Conservation (phyloP, 2,888 invertebrate genomes). For the Conomelus anceps region DNA sequence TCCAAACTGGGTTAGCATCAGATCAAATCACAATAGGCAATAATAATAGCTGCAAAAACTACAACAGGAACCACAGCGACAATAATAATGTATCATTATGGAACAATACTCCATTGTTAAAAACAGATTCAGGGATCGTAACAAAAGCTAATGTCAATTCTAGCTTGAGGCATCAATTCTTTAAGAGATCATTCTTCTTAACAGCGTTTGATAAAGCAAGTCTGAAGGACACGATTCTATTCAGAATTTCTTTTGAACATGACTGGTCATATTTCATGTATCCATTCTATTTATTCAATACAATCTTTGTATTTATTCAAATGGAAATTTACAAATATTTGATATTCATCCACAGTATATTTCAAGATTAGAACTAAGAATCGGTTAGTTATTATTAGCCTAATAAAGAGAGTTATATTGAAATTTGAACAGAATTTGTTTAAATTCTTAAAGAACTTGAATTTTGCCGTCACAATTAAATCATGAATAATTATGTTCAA, state of each 20-base stretch:
- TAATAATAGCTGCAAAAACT: not conserved
- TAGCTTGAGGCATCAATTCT: not conserved
- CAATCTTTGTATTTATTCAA: not conserved
- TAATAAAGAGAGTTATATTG: too few species aligned
- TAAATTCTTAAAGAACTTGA: too few species aligned
- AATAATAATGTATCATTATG: not conserved
- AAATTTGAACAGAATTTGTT: too few species aligned
- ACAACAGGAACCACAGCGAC: not conserved
- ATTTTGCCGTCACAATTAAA: too few species aligned
- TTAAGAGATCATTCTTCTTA: not conserved
- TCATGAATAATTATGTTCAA: too few species aligned
- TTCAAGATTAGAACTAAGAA: too few species aligned
- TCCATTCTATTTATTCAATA: too few species aligned
- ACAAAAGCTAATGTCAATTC: not conserved
- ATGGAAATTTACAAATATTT: not conserved
- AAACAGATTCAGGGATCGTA: not conserved
- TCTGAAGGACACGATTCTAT: not conserved
- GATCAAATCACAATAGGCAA: not conserved
- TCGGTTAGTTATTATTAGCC: too few species aligned
- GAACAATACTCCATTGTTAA: not conserved
- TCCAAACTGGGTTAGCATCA: not conserved
- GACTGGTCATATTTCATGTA: not conserved
- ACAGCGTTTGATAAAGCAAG: not conserved
- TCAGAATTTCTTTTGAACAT: not conserved
- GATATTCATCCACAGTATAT: too few species aligned